phyloP scores from a whole-genome alignment of 2,113 vertebrate genomes.

The Cyanistes caeruleus region DNA sequence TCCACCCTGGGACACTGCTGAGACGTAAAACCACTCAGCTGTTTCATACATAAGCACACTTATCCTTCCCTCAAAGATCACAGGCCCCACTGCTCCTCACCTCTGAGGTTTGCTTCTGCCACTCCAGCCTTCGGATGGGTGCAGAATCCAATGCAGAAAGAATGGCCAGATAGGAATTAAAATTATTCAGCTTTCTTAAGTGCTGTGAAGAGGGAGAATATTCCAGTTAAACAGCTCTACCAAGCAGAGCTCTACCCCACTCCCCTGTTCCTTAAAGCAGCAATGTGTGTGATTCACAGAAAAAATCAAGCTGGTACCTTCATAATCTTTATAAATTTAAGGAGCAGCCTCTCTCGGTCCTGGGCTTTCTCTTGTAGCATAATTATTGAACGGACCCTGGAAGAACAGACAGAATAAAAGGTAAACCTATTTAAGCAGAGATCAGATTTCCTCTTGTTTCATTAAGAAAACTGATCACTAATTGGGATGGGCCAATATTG shows the following conservation, averaged over 20 bases:
- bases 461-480: neutral
- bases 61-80: neutral
- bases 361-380: conserved; percentile 98
- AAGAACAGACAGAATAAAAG: neutral
- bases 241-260: neutral
- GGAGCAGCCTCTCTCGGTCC: conserved; percentile 92
- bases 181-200: conserved; percentile 97
- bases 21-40: neutral
- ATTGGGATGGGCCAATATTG: neutral
- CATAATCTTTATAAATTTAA: conserved; percentile 99
- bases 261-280: neutral
- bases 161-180: conserved; percentile 99
- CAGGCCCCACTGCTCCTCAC: conserved; percentile 64
- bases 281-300: neutral
- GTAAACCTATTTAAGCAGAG: neutral
- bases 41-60: neutral
- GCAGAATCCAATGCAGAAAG: conserved; percentile 97
- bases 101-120: conserved; percentile 99
- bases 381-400: conserved; percentile 96
- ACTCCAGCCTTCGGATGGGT: conserved; percentile 94
- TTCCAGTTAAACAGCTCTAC: neutral
- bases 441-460: neutral
- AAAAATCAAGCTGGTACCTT: conserved; percentile 79
- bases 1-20: neutral
- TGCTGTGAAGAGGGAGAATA: conserved; percentile 77